These are phyloP conservation scores for Myanophis thanlyinensis DNA, from an alignment of 2,113 vertebrate genomes.

Conservation along the genomic window DNA sequence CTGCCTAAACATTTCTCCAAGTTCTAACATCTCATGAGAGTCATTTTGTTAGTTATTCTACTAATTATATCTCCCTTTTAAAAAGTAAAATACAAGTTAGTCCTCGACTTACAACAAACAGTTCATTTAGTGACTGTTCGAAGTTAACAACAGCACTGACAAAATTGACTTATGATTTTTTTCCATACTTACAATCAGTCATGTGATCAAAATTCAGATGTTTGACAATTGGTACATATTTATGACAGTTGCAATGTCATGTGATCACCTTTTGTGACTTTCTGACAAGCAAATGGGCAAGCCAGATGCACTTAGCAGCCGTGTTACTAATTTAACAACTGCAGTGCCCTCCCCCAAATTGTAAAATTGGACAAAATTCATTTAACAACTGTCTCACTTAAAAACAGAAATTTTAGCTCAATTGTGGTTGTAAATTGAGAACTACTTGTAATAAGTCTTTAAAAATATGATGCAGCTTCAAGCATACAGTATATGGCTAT, in stretches of 20 bases:
- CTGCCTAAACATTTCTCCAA: neutral
- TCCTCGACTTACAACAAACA: neutral
- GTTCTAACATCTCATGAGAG: constrained; percentile 1
- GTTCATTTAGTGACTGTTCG: neutral
- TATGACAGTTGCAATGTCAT: neutral
- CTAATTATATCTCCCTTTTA: neutral
- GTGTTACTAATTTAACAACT: neutral
- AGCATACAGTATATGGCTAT: neutral
- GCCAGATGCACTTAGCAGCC: neutral
- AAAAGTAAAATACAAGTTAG: neutral
- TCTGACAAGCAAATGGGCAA: neutral
- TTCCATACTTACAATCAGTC: neutral
- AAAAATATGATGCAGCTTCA: neutral
- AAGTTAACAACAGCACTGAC: neutral
- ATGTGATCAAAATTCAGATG: neutral
- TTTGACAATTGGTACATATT: neutral
- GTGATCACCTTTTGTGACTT: neutral
- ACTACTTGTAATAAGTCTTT: neutral
- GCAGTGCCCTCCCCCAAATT: too few relatives aligned
- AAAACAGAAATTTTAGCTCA: neutral
- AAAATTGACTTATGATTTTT: neutral
- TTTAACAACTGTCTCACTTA: neutral
- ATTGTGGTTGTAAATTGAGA: neutral
- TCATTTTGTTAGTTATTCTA: neutral
- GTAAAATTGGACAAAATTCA: neutral